These are phyloP conservation scores for Alectoris magna DNA, from an alignment of 2,797 vertebrate species.

Conservation along the genomic window DNA sequence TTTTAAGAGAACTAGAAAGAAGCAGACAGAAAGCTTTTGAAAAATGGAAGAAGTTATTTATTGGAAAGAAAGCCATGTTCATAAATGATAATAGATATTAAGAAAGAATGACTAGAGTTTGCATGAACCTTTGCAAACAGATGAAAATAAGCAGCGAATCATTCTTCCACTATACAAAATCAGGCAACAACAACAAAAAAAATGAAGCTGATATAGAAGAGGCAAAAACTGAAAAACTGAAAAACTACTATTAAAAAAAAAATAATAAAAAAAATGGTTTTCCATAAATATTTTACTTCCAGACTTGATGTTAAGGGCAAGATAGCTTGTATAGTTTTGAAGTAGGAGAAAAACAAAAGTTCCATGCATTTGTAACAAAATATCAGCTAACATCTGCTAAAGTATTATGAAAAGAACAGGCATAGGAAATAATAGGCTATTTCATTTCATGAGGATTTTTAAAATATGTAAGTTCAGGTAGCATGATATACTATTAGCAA, in stretches of 20 bases:
- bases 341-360: background rate
- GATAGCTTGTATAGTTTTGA: fast-evolving
- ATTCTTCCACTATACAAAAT: background rate
- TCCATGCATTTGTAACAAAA: background rate
- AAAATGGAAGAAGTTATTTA: background rate
- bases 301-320: background rate
- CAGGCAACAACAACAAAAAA: background rate
- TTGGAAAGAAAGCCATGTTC: background rate
- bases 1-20: background rate
- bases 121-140: background rate
- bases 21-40: background rate
- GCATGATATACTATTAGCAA: background rate
- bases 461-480: background rate
- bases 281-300: background rate
- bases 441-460: background rate
- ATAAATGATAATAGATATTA: background rate
- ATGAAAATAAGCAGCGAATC: background rate
- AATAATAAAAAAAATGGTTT: background rate
- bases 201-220: background rate
- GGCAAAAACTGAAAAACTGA: background rate
- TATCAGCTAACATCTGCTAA: background rate
- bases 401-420: background rate
- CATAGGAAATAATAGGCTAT: background rate
- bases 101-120: background rate
- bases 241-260: background rate